Evolutionary conservation across 2,797 vertebrate genomes (phyloP).

Genomic region (Liasis olivaceus): DNA sequence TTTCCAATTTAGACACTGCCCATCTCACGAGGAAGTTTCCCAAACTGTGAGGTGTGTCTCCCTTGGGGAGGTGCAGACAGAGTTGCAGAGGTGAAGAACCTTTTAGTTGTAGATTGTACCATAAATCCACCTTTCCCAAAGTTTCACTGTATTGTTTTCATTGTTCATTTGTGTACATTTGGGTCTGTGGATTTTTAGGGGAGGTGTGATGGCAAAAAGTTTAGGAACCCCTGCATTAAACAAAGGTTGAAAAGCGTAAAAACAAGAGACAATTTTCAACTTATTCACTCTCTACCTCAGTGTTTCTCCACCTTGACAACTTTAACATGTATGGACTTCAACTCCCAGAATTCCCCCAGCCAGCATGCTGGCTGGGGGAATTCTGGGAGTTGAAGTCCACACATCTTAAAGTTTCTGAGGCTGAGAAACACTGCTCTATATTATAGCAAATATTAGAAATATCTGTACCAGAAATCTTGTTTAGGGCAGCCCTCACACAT

Average conservation of each 20-base stretch:
- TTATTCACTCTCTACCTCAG: too few relatives aligned
- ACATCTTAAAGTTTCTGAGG: too few relatives aligned
- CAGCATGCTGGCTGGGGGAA: too few relatives aligned
- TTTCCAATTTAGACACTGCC: too few relatives aligned
- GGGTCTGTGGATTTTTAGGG: not conserved
- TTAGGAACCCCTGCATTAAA: not conserved
- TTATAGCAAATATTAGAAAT: not conserved
- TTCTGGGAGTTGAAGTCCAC: too few relatives aligned
- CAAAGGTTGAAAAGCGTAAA: not conserved
- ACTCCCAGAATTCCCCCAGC: too few relatives aligned
- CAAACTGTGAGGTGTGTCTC: not conserved
- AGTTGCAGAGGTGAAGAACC: not conserved
- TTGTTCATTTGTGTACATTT: not conserved
- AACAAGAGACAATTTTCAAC: not conserved
- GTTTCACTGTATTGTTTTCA: not conserved
- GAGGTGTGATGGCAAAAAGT: not conserved
- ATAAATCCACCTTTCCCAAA: not conserved
- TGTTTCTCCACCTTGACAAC: too few relatives aligned
- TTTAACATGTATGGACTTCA: too few relatives aligned
- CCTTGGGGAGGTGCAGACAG: not conserved
- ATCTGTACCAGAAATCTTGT: not conserved
- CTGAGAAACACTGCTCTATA: too few relatives aligned
- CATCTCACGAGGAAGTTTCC: too few relatives aligned
- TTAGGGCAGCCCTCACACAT: too few relatives aligned
- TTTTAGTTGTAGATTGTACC: not conserved